Percentiles rank a stretch among this genome's conserved stretches.
Evolutionary conservation across 2,888 invertebrate genomes (phyloP).

Genomic region (Phorcus lineatus): DNA sequence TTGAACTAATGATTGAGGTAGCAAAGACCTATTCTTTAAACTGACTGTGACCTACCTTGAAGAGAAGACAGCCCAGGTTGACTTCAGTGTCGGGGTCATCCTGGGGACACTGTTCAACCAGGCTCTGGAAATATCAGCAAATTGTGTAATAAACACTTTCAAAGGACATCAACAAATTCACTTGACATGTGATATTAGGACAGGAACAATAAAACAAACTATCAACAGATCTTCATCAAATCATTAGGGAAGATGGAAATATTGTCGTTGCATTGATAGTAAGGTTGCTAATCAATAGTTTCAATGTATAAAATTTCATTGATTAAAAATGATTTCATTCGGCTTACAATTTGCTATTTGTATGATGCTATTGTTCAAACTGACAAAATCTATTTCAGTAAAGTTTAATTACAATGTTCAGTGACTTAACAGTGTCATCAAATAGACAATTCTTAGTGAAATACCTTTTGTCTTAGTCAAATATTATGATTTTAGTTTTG

Average conservation of each 20-base stretch:
- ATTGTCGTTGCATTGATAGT: not conserved
- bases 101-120: conserved; percentile 90
- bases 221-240: not conserved
- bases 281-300: too few relatives aligned
- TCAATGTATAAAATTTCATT: too few relatives aligned
- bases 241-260: not conserved
- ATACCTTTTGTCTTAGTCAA: too few relatives aligned
- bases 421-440: too few relatives aligned
- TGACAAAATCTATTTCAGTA: too few relatives aligned
- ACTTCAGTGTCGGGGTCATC: conserved; percentile 96
- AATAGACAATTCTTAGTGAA: too few relatives aligned
- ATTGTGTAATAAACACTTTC: not conserved
- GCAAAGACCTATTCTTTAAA: too few relatives aligned
- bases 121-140: conserved; percentile 76
- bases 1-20: not conserved
- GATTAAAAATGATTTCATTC: too few relatives aligned
- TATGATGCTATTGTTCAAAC: too few relatives aligned
- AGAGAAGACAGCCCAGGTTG: conserved; percentile 94
- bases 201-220: not conserved
- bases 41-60: conserved; percentile 81
- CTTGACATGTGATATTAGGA: not conserved
- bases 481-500: too few relatives aligned
- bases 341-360: too few relatives aligned
- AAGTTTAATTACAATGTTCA: too few relatives aligned
- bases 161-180: not conserved